phyloP scores from a whole-genome alignment of 2,113 vertebrate species.

The Pantherophis guttatus region DNA sequence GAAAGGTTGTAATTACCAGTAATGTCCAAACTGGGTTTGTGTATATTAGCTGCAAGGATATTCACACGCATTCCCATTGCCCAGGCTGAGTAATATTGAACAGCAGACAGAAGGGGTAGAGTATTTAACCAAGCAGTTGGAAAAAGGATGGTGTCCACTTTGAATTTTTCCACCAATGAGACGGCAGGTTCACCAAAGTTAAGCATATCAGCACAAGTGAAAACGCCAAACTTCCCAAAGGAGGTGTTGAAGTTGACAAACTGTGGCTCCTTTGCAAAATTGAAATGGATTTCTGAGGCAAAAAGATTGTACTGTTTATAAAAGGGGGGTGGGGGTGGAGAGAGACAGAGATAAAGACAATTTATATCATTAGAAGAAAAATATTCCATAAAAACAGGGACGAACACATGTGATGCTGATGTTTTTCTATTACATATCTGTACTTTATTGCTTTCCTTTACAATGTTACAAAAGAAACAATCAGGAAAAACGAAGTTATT shows the following conservation, averaged over 20 bases:
- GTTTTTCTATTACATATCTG: background rate
- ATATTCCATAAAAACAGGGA: background rate
- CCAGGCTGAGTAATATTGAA: constrained; percentile 57
- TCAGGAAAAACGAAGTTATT: background rate
- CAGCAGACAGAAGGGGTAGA: constrained; percentile 33
- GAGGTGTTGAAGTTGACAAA: constrained; percentile 75
- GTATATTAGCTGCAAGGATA: constrained; percentile 67
- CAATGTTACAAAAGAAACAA: background rate
- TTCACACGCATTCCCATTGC: constrained; percentile 50
- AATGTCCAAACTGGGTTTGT: constrained; percentile 62
- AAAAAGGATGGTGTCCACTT: constrained; percentile 59
- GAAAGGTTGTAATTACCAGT: constrained; percentile 45
- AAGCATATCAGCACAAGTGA: constrained; percentile 82
- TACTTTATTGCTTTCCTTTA: background rate
- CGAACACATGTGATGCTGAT: background rate
- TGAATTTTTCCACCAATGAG: constrained; percentile 67
- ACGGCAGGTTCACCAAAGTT: constrained; percentile 67
- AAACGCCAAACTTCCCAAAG: constrained; percentile 80
- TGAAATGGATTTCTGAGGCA: constrained; percentile 70
- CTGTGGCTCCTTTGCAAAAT: constrained; percentile 68
- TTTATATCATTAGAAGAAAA: background rate
- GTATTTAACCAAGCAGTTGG: constrained; percentile 46
- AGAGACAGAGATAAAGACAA: background rate
- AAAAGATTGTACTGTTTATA: constrained; percentile 72
- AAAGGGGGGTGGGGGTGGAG: background rate